Percentiles rank a stretch among this genome's conserved stretches.
Evolutionary conservation across 2,113 vertebrate species (phyloP).

Genomic region (Spermophilus dauricus): DNA sequence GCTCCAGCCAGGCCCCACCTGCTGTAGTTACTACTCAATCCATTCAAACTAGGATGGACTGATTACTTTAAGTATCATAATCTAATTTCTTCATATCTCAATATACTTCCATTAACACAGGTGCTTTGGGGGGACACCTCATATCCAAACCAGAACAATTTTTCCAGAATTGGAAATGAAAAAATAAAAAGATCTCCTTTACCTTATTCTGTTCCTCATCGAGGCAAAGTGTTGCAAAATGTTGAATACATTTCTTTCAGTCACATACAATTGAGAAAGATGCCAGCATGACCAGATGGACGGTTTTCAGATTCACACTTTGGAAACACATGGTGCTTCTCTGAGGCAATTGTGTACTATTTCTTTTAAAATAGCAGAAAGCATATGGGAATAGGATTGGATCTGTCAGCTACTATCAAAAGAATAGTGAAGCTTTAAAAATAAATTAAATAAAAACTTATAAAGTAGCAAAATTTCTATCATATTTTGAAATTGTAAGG

Average conservation of each 20-base stretch:
- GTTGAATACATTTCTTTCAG: slow-evolving; percentile 74
- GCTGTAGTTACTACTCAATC: no score
- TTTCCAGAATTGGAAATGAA: slow-evolving; percentile 45
- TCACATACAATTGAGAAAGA: slow-evolving; percentile 69
- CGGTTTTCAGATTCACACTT: slow-evolving; percentile 78
- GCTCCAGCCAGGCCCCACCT: no score
- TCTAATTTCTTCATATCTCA: no score
- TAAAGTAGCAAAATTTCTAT: slow-evolving; percentile 66
- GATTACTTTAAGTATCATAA: no score
- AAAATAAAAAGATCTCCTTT: slow-evolving; percentile 13
- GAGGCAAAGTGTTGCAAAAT: slow-evolving; percentile 59
- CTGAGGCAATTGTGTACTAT: slow-evolving; percentile 77
- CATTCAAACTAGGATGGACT: no score
- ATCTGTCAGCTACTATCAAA: slow-evolving; percentile 79
- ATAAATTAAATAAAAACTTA: slow-evolving; percentile 76
- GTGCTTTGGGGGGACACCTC: no score
- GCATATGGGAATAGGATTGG: slow-evolving; percentile 80
- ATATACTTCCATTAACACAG: no score
- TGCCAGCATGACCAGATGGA: slow-evolving; percentile 78
- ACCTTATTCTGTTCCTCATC: slow-evolving; percentile 27
- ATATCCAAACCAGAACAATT: no score
- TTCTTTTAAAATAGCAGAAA: slow-evolving; percentile 85
- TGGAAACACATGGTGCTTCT: slow-evolving; percentile 75
- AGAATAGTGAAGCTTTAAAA: slow-evolving; percentile 74
- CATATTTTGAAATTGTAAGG: slow-evolving; percentile 74